Evolutionary conservation across 2,888 invertebrate species (phyloP).

Genomic region (Heteromurus nitidus): DNA sequence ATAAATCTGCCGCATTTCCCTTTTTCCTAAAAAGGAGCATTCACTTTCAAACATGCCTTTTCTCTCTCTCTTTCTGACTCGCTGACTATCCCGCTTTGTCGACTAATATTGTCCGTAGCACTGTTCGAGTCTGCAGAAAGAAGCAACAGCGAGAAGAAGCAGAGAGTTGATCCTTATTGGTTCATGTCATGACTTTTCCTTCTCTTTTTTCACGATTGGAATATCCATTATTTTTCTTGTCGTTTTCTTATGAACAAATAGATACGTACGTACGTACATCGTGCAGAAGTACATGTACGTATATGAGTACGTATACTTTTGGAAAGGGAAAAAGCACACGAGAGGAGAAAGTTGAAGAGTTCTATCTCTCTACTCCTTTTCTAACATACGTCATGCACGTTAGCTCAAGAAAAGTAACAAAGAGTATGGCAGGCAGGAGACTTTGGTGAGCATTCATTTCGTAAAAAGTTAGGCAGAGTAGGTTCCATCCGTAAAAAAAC

Average conservation of each 20-base stretch:
- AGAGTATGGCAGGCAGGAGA: slow-evolving; percentile 20
- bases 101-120: slow-evolving; percentile 27
- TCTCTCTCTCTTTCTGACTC: slow-evolving; percentile 36
- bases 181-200: slow-evolving; percentile 63
- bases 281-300: slow-evolving; percentile 24
- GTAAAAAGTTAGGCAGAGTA: slow-evolving; percentile 34
- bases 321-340: not conserved
- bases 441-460: slow-evolving; percentile 37
- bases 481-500: slow-evolving; percentile 17
- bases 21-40: slow-evolving; percentile 58
- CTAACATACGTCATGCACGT: not conserved
- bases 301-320: too few relatives aligned
- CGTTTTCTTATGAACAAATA: slow-evolving; percentile 20
- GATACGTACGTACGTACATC: not conserved
- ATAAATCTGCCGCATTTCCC: slow-evolving; percentile 74
- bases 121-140: not conserved
- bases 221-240: slow-evolving; percentile 59
- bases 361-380: not conserved
- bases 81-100: slow-evolving; percentile 32
- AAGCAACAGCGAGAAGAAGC: slow-evolving; percentile 17
- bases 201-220: slow-evolving; percentile 53
- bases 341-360: slow-evolving; percentile 43
- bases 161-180: slow-evolving; percentile 63
- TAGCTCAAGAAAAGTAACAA: slow-evolving; percentile 39
- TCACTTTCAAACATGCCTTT: slow-evolving; percentile 59